Percentiles rank a stretch among this genome's conserved stretches.
Evolutionary conservation across 1,140 invertebrate genomes (phyloP).

Genomic region (Drosophila parabipectinata): DNA sequence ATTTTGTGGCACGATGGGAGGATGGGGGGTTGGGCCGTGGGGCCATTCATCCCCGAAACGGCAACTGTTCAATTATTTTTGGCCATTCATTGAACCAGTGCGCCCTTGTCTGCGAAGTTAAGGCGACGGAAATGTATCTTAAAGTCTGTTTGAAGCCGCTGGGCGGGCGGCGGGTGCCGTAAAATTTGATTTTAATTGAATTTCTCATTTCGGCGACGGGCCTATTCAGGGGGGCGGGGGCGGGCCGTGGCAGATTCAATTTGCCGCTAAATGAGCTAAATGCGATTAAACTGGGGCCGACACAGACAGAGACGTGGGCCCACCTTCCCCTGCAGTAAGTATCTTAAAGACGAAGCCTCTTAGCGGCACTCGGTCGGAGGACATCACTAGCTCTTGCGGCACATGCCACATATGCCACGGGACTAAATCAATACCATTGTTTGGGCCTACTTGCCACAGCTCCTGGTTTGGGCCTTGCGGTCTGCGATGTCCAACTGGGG

Average conservation of each 20-base stretch:
- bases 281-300: conserved; percentile 71
- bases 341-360: conserved; percentile 51
- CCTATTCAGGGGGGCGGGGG: conserved; percentile 5
- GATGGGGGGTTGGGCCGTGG: neutral
- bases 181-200: conserved; percentile 81
- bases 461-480: neutral
- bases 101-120: conserved; percentile 32
- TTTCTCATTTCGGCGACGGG: conserved; percentile 62
- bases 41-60: conserved; percentile 14
- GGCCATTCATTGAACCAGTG: conserved; percentile 56
- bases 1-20: neutral
- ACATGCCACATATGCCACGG: conserved; percentile 62
- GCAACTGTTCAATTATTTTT: conserved; percentile 62
- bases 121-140: conserved; percentile 44
- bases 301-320: neutral
- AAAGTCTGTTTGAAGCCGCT: conserved; percentile 60
- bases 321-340: neutral
- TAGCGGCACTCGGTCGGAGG: conserved; percentile 8
- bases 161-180: neutral
- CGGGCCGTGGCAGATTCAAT: conserved; percentile 66
- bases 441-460: conserved; percentile 29
- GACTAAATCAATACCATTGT: conserved; percentile 68
- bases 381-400: conserved; percentile 24
- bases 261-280: conserved; percentile 79
- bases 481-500: no score